These are phyloP conservation scores for Paelopatides confundens DNA, from an alignment of 53 echinoderm and acorn worm species.

Conservation along the genomic window DNA sequence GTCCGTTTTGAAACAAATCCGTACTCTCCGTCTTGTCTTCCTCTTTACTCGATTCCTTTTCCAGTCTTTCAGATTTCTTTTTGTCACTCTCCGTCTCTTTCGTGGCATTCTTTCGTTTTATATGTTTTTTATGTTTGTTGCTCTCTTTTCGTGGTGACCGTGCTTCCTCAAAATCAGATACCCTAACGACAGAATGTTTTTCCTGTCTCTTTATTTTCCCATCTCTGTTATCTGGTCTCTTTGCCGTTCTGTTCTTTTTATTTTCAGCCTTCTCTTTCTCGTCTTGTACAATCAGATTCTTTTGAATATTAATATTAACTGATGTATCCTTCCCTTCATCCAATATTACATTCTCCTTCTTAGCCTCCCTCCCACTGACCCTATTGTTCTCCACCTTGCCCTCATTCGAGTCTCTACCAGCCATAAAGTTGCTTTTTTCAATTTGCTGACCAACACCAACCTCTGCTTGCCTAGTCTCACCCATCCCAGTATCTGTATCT, in stretches of 20 bases:
- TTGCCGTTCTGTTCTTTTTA: neutral
- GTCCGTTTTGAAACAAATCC: neutral
- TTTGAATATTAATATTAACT: neutral
- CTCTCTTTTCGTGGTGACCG: neutral
- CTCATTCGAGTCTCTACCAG: neutral
- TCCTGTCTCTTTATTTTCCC: constrained; percentile 8
- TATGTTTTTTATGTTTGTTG: neutral
- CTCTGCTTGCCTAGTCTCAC: neutral
- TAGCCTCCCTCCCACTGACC: neutral
- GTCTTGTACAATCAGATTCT: neutral
- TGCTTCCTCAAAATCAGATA: neutral
- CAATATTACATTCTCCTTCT: neutral
- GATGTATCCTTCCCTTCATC: neutral
- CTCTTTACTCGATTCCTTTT: constrained; percentile 43
- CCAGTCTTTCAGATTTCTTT: constrained; percentile 10
- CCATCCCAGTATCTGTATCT: neutral
- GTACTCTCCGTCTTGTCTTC: constrained; percentile 43
- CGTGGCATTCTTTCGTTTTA: constrained; percentile 1
- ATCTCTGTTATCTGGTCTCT: neutral
- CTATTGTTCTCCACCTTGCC: neutral
- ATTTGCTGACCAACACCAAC: too few relatives aligned
- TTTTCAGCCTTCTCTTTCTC: neutral
- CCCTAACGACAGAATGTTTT: constrained; percentile 10
- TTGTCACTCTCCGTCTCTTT: constrained; percentile 20
- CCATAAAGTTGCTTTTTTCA: neutral